phyloP scores from a whole-genome alignment of 2,888 invertebrate species.

The Acleris cristana region DNA sequence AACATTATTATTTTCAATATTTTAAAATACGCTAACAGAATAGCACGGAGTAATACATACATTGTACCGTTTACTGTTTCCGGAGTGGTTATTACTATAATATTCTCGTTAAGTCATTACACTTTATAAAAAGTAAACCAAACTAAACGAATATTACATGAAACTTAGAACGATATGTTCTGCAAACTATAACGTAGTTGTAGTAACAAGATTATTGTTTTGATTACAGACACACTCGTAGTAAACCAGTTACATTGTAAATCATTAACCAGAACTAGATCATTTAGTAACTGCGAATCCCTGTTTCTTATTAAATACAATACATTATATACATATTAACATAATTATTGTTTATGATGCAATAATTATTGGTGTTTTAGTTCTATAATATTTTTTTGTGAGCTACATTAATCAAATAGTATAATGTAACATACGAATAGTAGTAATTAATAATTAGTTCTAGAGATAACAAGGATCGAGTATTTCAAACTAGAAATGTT shows the following conservation, averaged over 20 bases:
- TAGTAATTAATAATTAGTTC: too few relatives aligned
- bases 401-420: conserved; percentile 8
- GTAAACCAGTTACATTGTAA: conserved; percentile 5
- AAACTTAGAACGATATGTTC: conserved; percentile 7
- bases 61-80: conserved; percentile 17
- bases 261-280: conserved; percentile 6
- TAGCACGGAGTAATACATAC: conserved; percentile 17
- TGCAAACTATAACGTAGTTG: conserved; percentile 6
- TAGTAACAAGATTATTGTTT: conserved; percentile 6
- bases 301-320: conserved; percentile 7
- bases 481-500: conserved; percentile 19
- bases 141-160: conserved; percentile 8
- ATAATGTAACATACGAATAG: conserved; percentile 4
- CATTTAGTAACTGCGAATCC: conserved; percentile 9
- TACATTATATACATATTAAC: conserved; percentile 8
- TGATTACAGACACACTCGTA: conserved; percentile 8
- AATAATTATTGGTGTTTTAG: conserved; percentile 7
- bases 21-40: conserved; percentile 17
- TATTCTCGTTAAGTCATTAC: conserved; percentile 11
- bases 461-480: too few relatives aligned
- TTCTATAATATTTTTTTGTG: conserved; percentile 2
- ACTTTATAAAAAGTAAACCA: conserved; percentile 15
- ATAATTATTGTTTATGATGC: conserved; percentile 8
- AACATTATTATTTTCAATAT: conserved; percentile 9
- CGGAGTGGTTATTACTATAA: conserved; percentile 12